Base-by-base conservation (phyloP, 1,140 invertebrate species). In the Drosophila littoralis region DNA sequence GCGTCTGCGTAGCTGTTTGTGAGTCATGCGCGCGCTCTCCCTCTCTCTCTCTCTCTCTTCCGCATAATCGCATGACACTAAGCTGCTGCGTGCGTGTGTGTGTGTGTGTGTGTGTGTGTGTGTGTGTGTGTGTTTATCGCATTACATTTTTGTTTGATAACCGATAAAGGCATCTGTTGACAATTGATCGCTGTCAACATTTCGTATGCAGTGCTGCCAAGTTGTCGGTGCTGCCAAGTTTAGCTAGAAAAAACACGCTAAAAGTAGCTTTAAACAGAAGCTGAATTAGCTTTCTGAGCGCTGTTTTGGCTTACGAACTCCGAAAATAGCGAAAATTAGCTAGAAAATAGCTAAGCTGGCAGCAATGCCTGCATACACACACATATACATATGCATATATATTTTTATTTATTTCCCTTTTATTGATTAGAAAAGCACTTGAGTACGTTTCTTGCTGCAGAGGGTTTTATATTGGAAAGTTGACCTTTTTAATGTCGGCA, bases 1-100 rank as follows among this genome's bases (percentile, higher is more conserved):
- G 72, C 72, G 72, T 64, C 72, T 75, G 72, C 72, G 72, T 58
- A 75, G 51, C 51, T 60, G 13, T 40, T 50, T 57, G 51, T 75
- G 72, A 75, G 32, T 75, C 72, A 70, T 50, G 50, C 57, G 72
- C 45, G 50, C 51, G 42, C 50, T 43, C 50, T 35, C 36, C 17
- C 17, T 17, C 2, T 40, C 36, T n/a, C 28, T 54, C 57, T 68
- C 48, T 12, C n/a, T 50, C 42, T 33, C 52, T 43, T 48, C 59
- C 33, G 15, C 55, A 46, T 32, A 35, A 13, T 7, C 36, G 28
- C 48, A 22, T 46, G 51, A 54, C 50, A 51, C 43, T 35, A 35
- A 9, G 33, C 33, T 7, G 51, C 8, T 32, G 6, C 38, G 7
- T 60, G 32, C 15, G 38, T 38, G 33, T 57, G 48, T 43, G 38